Conservation (phyloP, 2,113 vertebrate species). For the Dolichotis patagonum region DNA sequence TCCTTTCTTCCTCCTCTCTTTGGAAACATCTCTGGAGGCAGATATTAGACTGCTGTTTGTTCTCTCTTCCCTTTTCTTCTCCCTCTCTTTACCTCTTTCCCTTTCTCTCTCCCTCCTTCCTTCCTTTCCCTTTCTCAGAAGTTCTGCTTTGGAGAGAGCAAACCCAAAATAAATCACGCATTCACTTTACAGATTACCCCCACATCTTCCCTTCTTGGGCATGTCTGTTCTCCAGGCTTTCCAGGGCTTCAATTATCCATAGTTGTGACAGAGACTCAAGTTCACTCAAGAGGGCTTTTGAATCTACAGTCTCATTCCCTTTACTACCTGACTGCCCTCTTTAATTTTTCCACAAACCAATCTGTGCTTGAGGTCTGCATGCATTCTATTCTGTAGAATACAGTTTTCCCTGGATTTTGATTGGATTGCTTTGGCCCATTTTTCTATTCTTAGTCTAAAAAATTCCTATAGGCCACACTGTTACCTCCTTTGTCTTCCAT, state of each 20-base stretch:
- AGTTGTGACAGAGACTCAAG: not conserved
- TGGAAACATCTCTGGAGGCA: not conserved
- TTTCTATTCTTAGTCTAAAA: not conserved
- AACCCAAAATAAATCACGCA: not conserved
- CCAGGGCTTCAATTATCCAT: not conserved
- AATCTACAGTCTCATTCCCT: not conserved
- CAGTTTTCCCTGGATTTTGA: not conserved
- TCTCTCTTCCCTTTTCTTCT: not conserved
- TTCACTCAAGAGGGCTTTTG: not conserved
- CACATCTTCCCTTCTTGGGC: not conserved
- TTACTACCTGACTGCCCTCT: not conserved
- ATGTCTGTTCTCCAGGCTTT: not conserved
- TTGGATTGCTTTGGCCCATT: too few relatives aligned
- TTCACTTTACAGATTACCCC: not conserved
- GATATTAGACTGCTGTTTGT: not conserved
- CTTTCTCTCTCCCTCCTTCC: too few relatives aligned
- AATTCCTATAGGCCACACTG: rapidly evolving
- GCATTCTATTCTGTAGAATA: not conserved
- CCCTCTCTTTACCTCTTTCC: too few relatives aligned
- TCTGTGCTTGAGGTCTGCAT: rapidly evolving
- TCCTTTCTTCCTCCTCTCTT: not conserved
- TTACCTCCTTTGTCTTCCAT: not conserved
- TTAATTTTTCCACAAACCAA: not conserved
- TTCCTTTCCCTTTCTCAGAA: not conserved
- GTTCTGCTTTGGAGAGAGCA: not conserved